Evolutionary conservation across 2,797 vertebrate species (phyloP).

Genomic region (Peromyscus nudipes): DNA sequence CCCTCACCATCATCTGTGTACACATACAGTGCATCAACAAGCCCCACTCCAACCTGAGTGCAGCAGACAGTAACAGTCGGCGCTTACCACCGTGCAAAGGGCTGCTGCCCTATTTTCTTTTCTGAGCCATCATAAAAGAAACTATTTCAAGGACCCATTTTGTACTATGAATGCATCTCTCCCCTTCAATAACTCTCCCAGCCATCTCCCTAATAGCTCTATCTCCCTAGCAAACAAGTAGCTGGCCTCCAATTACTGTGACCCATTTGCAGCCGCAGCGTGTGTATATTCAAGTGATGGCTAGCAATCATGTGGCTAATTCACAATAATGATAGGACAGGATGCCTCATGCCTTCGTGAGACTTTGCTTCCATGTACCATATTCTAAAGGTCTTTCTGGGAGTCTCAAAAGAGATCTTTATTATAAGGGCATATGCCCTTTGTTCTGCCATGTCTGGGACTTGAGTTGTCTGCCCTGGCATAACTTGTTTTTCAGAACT

Average conservation of each 20-base stretch:
- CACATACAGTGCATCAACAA: conserved; percentile 48
- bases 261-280: conserved; percentile 48
- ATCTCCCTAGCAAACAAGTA: conserved; percentile 58
- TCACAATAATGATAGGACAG: conserved; percentile 61
- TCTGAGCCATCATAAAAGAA: conserved; percentile 65
- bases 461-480: neutral
- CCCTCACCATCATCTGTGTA: neutral
- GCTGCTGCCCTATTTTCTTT: conserved; percentile 51
- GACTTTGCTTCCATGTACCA: conserved; percentile 28
- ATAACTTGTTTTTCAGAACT: conserved; percentile 45
- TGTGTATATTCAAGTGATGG: conserved; percentile 9
- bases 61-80: conserved; percentile 19
- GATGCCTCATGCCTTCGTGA: conserved; percentile 7
- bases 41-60: neutral
- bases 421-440: conserved; percentile 27
- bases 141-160: conserved; percentile 72
- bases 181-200: conserved; percentile 64
- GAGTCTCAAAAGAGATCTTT: conserved; percentile 48
- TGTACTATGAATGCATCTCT: conserved; percentile 45
- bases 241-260: conserved; percentile 67
- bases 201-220: conserved; percentile 66
- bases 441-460: conserved; percentile 56
- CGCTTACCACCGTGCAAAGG: neutral
- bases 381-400: conserved; percentile 60
- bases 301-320: conserved; percentile 66